These are phyloP conservation scores for Thamnophis sirtalis DNA, from an alignment of 2,113 vertebrate genomes.

Conservation along the genomic window DNA sequence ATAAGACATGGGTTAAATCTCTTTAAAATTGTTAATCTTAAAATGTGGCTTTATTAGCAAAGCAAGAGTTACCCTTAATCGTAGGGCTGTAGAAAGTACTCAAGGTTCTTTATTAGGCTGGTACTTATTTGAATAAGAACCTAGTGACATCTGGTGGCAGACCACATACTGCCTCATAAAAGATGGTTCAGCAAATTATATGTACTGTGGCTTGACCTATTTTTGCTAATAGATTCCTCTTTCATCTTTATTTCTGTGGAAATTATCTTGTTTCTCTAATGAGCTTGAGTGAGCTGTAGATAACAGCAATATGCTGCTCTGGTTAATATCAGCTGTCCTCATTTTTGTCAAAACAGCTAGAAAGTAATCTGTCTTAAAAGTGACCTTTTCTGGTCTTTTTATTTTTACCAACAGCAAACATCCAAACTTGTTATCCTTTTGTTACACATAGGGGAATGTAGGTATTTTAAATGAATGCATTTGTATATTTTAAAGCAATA, in stretches of 20 bases:
- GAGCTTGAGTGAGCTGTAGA: neutral
- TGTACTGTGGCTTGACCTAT: conserved; percentile 35
- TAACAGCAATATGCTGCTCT: accelerated
- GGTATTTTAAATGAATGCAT: neutral
- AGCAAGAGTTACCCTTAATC: neutral
- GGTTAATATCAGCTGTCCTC: neutral
- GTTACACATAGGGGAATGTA: neutral
- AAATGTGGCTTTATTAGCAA: neutral
- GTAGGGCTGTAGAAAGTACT: neutral
- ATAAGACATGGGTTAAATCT: neutral
- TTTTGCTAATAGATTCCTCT: neutral
- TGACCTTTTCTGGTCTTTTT: neutral
- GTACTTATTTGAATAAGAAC: conserved; percentile 45
- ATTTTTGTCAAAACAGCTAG: neutral
- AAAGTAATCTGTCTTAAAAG: neutral
- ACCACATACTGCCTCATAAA: neutral
- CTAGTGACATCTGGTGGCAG: conserved; percentile 70
- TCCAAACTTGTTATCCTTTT: neutral
- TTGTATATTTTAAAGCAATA: neutral
- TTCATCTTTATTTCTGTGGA: neutral
- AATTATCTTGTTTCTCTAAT: neutral
- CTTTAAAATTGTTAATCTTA: neutral
- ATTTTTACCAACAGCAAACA: neutral
- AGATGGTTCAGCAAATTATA: conserved; percentile 20
- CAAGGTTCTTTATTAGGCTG: neutral